Percentiles rank a stretch among this genome's conserved stretches.
Conservation (phyloP, 2,113 vertebrate genomes). For the Chionodraco myersi region DNA sequence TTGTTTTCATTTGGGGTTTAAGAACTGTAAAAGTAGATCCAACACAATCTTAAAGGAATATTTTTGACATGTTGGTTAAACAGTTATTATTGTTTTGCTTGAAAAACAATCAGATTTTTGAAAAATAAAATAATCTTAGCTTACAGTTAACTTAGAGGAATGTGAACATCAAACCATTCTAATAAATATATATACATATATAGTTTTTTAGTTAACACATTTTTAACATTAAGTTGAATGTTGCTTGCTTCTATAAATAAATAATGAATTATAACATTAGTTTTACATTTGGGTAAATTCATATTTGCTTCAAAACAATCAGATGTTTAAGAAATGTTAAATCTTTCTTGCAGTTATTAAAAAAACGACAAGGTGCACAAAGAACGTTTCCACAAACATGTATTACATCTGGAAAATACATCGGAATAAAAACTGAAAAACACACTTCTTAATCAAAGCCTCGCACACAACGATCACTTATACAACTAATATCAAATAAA, state of each 20-base stretch:
- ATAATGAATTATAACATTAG: too few species aligned
- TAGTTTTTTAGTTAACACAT: too few species aligned
- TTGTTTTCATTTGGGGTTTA: not conserved
- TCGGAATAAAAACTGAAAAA: not conserved
- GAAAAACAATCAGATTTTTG: too few species aligned
- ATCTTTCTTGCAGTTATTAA: not conserved
- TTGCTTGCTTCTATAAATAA: too few species aligned
- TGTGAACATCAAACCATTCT: too few species aligned
- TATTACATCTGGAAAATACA: not conserved
- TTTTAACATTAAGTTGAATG: too few species aligned
- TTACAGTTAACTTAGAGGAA: too few species aligned
- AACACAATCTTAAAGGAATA: not conserved
- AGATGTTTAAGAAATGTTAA: too few species aligned
- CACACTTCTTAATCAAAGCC: not conserved
- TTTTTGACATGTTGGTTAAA: not conserved
- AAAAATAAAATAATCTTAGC: too few species aligned
- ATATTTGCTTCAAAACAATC: not conserved
- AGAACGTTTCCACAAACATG: not conserved
- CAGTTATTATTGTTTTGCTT: too few species aligned
- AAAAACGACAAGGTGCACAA: not conserved
- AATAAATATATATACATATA: too few species aligned
- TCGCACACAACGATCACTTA: not conserved
- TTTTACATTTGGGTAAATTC: not conserved
- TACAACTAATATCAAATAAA: slow-evolving; percentile 4
- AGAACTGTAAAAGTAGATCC: not conserved